These are phyloP conservation scores for Lycodopsis pacificus DNA, from an alignment of 2,797 vertebrate genomes.

Conservation along the genomic window DNA sequence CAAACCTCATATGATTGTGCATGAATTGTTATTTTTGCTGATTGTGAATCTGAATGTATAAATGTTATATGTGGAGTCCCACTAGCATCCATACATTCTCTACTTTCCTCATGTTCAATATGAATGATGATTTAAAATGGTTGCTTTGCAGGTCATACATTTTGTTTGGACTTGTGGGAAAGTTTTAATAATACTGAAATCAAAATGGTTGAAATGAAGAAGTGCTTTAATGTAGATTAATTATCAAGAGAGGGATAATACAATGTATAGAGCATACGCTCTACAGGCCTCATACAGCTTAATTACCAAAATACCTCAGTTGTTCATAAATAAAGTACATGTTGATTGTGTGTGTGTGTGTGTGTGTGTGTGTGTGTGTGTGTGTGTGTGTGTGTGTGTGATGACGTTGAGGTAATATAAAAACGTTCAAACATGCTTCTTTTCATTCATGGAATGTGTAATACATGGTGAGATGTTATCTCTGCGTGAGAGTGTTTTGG, in stretches of 20 bases:
- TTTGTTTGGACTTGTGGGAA: neutral
- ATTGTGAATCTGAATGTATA: neutral
- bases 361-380: neutral
- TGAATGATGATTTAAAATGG: neutral
- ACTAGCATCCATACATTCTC: neutral
- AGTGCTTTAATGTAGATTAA: neutral
- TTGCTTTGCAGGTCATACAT: neutral
- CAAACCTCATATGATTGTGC: neutral
- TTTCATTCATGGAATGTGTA: neutral
- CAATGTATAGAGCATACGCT: neutral
- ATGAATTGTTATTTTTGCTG: neutral
- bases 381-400: neutral
- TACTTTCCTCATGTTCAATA: neutral
- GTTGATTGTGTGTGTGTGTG: neutral
- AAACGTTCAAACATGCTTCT: neutral
- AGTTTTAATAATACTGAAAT: neutral
- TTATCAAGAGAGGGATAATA: neutral
- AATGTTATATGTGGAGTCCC: neutral
- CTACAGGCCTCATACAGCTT: neutral
- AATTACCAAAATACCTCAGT: neutral
- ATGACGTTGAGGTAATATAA: neutral
- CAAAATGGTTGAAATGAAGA: neutral
- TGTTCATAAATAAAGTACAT: neutral
- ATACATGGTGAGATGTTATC: neutral
- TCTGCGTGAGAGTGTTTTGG: neutral